Conservation (phyloP, 2,113 vertebrate species). For the Ornithorhynchus anatinus region DNA sequence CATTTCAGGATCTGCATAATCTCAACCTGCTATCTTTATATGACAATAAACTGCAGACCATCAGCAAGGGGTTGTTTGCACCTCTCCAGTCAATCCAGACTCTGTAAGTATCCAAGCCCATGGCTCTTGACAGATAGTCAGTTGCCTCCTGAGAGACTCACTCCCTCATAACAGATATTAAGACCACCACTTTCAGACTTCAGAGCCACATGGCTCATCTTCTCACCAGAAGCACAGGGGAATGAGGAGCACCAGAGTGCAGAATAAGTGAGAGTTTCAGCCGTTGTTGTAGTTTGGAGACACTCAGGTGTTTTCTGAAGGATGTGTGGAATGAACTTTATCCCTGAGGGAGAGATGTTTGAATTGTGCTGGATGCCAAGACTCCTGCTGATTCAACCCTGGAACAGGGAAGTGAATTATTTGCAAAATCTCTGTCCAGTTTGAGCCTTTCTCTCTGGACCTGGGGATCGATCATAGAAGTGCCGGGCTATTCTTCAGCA, state of each 20-base stretch:
- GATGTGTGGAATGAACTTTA: too few relatives aligned
- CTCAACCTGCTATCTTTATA: slow-evolving; percentile 96
- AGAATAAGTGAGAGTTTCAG: too few relatives aligned
- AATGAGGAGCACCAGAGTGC: not conserved
- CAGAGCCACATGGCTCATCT: not conserved
- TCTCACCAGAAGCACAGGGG: not conserved
- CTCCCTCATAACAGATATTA: not conserved
- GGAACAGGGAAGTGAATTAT: too few relatives aligned
- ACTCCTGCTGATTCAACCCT: too few relatives aligned
- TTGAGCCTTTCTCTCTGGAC: too few relatives aligned
- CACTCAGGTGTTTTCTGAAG: too few relatives aligned
- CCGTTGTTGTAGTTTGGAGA: too few relatives aligned
- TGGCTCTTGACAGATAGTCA: not conserved
- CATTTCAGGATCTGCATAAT: slow-evolving; percentile 97
- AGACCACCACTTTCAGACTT: slow-evolving; percentile 2
- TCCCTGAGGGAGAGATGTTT: too few relatives aligned
- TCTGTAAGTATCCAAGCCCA: slow-evolving; percentile 81
- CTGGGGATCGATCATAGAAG: too few relatives aligned
- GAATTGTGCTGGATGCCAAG: too few relatives aligned
- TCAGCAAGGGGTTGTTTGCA: slow-evolving; percentile 94
- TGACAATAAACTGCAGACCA: slow-evolving; percentile 97
- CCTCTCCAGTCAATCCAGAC: slow-evolving; percentile 96
- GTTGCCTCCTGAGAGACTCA: not conserved
- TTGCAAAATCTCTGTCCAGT: too few relatives aligned
- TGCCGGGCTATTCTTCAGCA: too few relatives aligned